These are phyloP conservation scores for Cryptocheilus praepositus DNA, from an alignment of 2,888 invertebrate species.

Conservation along the genomic window DNA sequence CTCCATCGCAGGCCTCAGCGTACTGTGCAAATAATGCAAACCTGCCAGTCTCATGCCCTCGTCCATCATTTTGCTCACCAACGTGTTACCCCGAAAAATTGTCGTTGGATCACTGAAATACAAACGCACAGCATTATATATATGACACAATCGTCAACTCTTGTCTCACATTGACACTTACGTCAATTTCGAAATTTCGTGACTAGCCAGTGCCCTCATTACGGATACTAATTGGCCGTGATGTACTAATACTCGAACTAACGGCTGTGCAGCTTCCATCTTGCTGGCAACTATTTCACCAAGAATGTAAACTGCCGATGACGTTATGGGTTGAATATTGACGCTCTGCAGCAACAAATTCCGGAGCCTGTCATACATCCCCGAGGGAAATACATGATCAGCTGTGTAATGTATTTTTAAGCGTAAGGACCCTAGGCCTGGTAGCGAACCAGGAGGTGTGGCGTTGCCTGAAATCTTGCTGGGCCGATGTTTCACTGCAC, in stretches of 20 bases:
- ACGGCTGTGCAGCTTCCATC: slow-evolving; percentile 92
- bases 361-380: slow-evolving; percentile 86
- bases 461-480: slow-evolving; percentile 79
- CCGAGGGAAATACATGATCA: slow-evolving; percentile 91
- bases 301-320: slow-evolving; percentile 88
- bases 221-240: slow-evolving; percentile 90
- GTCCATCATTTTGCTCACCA: slow-evolving; percentile 96
- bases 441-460: slow-evolving; percentile 85
- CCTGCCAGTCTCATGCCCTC: slow-evolving; percentile 94
- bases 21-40: slow-evolving; percentile 90
- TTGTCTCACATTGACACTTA: slow-evolving; percentile 76
- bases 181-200: slow-evolving; percentile 93
- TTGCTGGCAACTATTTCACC: slow-evolving; percentile 92
- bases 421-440: slow-evolving; percentile 88
- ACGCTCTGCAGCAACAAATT: slow-evolving; percentile 86
- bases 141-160: background rate
- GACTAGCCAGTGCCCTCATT: slow-evolving; percentile 87
- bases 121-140: too few relatives aligned
- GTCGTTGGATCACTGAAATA: slow-evolving; percentile 88
- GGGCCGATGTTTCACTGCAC: slow-evolving; percentile 79
- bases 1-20: slow-evolving; percentile 88
- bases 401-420: slow-evolving; percentile 91
- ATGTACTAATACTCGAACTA: slow-evolving; percentile 90
- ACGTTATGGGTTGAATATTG: slow-evolving; percentile 84
- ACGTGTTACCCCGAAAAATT: slow-evolving; percentile 93